Base-by-base conservation (phyloP, 2,888 invertebrate genomes). In the Erannis defoliaria region DNA sequence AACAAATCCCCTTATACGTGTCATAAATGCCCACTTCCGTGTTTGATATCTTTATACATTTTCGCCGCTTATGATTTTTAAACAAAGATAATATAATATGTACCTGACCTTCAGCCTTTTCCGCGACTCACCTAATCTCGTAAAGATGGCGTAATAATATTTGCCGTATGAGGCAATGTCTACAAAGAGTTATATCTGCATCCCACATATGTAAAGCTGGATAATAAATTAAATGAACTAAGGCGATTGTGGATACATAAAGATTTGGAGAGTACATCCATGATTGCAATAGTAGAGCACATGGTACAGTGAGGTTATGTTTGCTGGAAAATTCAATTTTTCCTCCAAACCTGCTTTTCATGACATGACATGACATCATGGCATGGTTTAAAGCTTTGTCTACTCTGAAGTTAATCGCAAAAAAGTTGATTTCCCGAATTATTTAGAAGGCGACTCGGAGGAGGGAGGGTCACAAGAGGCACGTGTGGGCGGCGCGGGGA, bases 81-180 rank as follows among this genome's bases (percentile, higher is more conserved):
- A 72, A 75, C 71, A 72, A 73, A 64, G 66, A 67, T 73, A 21
- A 35, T 35, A 31, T n/a, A 8, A 12, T 43, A 67, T 71, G 59
- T 62, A 57, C 64, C 73, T 70, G 82, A 74, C 86, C 86, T 86
- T 80, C 78, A 81, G 73, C 77, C 71, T 82, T 82, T 84, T 87
- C 85, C 82, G 84, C 76, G 72, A 78, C 77, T 77, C 72, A 76
- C 75, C 54, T 66, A 79, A 83, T 80, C 77, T 81, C 77, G 73
- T 75, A 75, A 75, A 77, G 76, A 78, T 76, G 76, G 71, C 74
- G 70, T 72, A 70, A 71, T 50, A 71, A 71, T 55, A 63, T 66
- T 64, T 67, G 55, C 50, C 56, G 16, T 35, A 51, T 48, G 49
- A 49, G 31, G 43, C 33, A 59, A 53, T 51, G 35, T 57, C 37